Percentiles rank a stretch among this genome's conserved stretches.
phyloP scores from a whole-genome alignment of 2,888 invertebrate genomes.

The Blastobasis adustella region DNA sequence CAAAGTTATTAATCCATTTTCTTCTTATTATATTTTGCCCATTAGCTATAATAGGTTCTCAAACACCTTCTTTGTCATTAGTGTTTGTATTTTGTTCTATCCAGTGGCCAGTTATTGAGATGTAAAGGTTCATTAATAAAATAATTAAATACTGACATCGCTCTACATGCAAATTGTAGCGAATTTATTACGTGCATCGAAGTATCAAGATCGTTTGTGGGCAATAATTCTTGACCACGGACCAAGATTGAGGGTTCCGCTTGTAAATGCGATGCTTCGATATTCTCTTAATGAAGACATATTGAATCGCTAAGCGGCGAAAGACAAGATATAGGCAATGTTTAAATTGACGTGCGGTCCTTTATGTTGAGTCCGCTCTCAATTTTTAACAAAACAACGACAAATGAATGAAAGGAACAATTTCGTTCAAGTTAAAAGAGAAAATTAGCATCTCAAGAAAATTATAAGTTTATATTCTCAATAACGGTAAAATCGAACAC shows the following conservation, averaged over 20 bases:
- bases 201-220: conserved; percentile 36
- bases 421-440: too few relatives aligned
- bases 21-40: not conserved
- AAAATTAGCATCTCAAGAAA: not conserved
- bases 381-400: conserved; percentile 18
- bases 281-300: conserved; percentile 73
- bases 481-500: not conserved
- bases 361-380: conserved; percentile 49
- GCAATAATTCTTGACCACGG: conserved; percentile 56
- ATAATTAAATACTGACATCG: too few relatives aligned
- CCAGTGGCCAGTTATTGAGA: too few relatives aligned
- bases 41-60: too few relatives aligned
- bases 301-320: conserved; percentile 69
- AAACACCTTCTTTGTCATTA: not conserved
- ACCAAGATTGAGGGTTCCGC: conserved; percentile 66
- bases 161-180: not conserved
- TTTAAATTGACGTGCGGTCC: conserved; percentile 66
- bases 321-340: conserved; percentile 65
- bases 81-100: too few relatives aligned
- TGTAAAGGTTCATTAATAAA: too few relatives aligned
- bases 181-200: not conserved
- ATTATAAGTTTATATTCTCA: not conserved
- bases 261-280: conserved; percentile 63
- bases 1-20: not conserved
- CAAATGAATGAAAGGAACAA: conserved; percentile 6